Percentiles rank a stretch among this genome's conserved stretches.
Conservation (phyloP, 2,797 vertebrate species). For the Coluber constrictor region DNA sequence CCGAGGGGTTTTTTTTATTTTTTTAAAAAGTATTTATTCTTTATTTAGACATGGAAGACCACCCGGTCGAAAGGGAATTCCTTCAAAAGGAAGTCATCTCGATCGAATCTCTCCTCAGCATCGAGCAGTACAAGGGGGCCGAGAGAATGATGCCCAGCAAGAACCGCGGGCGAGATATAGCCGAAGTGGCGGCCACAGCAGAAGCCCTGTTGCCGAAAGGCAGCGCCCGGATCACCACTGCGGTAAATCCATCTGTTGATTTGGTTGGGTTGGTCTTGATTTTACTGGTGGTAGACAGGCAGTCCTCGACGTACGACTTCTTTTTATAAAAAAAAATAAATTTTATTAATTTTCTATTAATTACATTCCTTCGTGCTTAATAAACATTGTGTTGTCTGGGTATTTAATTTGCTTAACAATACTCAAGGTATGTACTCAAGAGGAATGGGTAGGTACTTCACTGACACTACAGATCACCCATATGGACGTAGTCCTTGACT, state of each 20-base stretch:
- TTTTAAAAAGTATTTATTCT: neutral
- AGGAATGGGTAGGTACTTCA: no score
- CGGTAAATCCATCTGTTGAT: conserved; percentile 51
- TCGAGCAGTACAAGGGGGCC: conserved; percentile 81
- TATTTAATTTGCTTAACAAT: no score
- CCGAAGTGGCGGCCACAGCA: conserved; percentile 87
- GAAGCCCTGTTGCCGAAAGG: conserved; percentile 89
- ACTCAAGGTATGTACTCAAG: no score
- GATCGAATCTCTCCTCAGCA: conserved; percentile 87
- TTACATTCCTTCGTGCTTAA: no score
- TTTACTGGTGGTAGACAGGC: neutral
- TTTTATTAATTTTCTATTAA: no score
- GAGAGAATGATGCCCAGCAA: conserved; percentile 74
- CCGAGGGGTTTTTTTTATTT: neutral
- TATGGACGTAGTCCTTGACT: no score
- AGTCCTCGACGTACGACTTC: neutral
- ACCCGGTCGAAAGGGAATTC: conserved; percentile 56
- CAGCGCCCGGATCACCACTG: conserved; percentile 76
- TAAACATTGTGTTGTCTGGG: no score
- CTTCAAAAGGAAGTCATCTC: conserved; percentile 80
- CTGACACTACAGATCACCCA: no score
- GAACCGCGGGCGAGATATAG: conserved; percentile 83
- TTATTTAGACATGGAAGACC: conserved; percentile 73
- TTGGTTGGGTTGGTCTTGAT: neutral
- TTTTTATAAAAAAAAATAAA: no score